phyloP scores from a whole-genome alignment of 2,113 vertebrate species.

The Cacatua alba region DNA sequence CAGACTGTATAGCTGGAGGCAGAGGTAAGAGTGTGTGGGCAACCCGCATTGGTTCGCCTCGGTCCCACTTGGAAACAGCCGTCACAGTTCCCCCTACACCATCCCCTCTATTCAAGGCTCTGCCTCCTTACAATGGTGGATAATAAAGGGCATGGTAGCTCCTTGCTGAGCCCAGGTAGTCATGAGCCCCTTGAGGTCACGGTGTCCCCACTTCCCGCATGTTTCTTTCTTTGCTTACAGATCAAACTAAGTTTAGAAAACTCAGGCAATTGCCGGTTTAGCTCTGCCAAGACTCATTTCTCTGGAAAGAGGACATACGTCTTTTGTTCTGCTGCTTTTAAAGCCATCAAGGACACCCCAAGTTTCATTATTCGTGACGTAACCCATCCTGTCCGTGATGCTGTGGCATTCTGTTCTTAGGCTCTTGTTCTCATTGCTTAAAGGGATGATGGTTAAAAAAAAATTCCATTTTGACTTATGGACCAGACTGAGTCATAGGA shows the following conservation, averaged over 20 bases:
- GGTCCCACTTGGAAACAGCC: not conserved
- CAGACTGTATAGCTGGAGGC: not conserved
- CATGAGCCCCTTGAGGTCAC: constrained; percentile 37
- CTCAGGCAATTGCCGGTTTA: not conserved
- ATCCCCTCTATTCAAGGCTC: not conserved
- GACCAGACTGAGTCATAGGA: constrained; percentile 66
- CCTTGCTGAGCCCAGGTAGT: constrained; percentile 53
- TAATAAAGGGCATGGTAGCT: constrained; percentile 6
- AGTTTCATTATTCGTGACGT: constrained; percentile 32
- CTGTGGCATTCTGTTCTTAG: constrained; percentile 12
- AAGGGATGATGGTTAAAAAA: constrained; percentile 17
- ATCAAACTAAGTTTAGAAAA: constrained; percentile 63
- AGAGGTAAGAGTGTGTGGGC: constrained; percentile 8
- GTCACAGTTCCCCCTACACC: not conserved
- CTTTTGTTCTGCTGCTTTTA: constrained; percentile 50
- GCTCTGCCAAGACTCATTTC: constrained; percentile 26
- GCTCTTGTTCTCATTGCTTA: constrained; percentile 43
- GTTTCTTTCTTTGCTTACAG: constrained; percentile 51
- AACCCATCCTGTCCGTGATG: constrained; percentile 12
- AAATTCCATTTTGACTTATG: constrained; percentile 58
- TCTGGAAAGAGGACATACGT: not conserved
- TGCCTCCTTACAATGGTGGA: not conserved
- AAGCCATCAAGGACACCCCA: constrained; percentile 57
- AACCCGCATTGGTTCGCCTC: not conserved
- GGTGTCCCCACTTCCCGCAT: not conserved